These are phyloP conservation scores for Belonocnema kinseyi DNA, from an alignment of 1,140 invertebrate genomes.

Conservation along the genomic window DNA sequence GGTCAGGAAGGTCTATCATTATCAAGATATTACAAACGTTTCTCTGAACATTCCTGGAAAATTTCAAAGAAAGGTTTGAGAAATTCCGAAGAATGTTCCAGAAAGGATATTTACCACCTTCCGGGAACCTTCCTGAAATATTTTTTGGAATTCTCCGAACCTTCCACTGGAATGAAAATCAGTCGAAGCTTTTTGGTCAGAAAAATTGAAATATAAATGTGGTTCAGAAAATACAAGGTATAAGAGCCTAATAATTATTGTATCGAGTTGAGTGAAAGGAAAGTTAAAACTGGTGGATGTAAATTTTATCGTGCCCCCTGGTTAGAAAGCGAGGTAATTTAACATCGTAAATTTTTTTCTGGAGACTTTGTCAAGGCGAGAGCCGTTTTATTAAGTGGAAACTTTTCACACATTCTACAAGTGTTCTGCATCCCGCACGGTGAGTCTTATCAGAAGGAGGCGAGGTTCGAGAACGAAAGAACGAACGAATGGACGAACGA, in stretches of 20 bases:
- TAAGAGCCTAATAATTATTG: background rate
- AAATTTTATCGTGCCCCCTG: conserved; percentile 11
- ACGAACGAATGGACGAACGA: conserved; percentile 11
- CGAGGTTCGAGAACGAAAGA: conserved; percentile 23
- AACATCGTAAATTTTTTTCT: conserved; percentile 1
- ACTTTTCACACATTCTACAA: background rate
- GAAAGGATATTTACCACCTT: too few species aligned
- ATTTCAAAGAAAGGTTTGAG: too few species aligned
- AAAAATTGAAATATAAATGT: too few species aligned
- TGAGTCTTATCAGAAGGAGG: conserved; percentile 56
- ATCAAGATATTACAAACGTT: too few species aligned
- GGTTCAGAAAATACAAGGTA: too few species aligned
- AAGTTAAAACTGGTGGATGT: background rate
- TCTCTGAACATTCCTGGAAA: too few species aligned
- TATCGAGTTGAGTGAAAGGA: background rate
- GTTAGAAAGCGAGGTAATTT: conserved; percentile 13
- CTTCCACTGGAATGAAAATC: too few species aligned
- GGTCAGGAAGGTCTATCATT: too few species aligned
- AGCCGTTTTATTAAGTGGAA: conserved; percentile 10
- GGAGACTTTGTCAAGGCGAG: conserved; percentile 3
- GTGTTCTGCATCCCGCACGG: background rate
- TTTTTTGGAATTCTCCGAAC: too few species aligned
- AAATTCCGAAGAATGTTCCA: too few species aligned
- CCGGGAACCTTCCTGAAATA: too few species aligned
- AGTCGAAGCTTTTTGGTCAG: too few species aligned